phyloP scores from a whole-genome alignment of 1,140 invertebrate genomes.

The Leptoteleia sp. region DNA sequence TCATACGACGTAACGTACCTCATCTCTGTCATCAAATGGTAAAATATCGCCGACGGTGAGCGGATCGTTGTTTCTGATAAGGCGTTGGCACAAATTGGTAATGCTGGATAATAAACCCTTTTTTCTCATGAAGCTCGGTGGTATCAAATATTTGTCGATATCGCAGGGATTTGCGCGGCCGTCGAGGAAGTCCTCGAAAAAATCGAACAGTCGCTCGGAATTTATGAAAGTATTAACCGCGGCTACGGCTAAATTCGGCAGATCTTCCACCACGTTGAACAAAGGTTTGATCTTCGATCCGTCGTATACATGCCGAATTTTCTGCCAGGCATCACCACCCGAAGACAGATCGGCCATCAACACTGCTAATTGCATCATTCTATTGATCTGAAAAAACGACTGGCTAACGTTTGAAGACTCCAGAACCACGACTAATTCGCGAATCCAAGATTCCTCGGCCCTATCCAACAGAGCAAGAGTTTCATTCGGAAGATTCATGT shows the following conservation, averaged over 20 bases:
- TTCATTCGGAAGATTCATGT: conserved; percentile 69
- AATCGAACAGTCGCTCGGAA: conserved; percentile 72
- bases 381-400: conserved; percentile 35
- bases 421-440: conserved; percentile 38
- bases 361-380: conserved; percentile 58
- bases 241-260: conserved; percentile 73
- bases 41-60: conserved; percentile 65
- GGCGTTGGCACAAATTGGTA: conserved; percentile 72
- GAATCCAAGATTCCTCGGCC: conserved; percentile 68
- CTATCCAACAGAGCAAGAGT: conserved; percentile 58
- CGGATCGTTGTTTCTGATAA: conserved; percentile 47
- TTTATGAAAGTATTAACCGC: conserved; percentile 73
- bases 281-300: conserved; percentile 68
- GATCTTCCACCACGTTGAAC: conserved; percentile 73
- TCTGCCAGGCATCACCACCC: conserved; percentile 75
- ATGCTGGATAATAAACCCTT: conserved; percentile 72
- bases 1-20: conserved; percentile 21
- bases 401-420: conserved; percentile 41
- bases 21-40: conserved; percentile 51
- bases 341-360: conserved; percentile 64
- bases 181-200: conserved; percentile 60
- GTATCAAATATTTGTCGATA: conserved; percentile 75
- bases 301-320: conserved; percentile 68
- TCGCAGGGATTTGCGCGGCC: conserved; percentile 72
- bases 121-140: conserved; percentile 72